Base-by-base conservation (phyloP, 1,140 invertebrate species). In the Drosophila nigromelanica region DNA sequence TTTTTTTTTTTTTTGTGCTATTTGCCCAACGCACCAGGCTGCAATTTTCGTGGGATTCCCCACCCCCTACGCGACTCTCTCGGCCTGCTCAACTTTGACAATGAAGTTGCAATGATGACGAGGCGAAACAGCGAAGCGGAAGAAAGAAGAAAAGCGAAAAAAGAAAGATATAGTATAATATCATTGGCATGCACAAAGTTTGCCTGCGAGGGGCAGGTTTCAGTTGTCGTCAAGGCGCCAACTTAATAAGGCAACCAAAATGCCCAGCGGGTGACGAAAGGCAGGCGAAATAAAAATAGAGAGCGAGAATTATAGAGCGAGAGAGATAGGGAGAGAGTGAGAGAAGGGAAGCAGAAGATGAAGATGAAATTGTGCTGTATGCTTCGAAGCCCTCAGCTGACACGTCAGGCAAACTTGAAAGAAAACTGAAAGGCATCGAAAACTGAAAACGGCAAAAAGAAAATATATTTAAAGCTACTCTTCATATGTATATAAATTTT, bases 71-170 rank as follows among this genome's bases (percentile, higher is more conserved):
- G 15, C 47, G 54, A 40, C 35, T 58, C 61, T 75, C 66, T 39
- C 58, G 74, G 42, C 35, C 59, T 37, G 18, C 40, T 15, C 74
- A 87, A 86, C 78, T 87, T 86, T 86, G 78, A 86, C 82, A 86
- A 86, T 87, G 75, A 62, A 89, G 83, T 76, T 87, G 82, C 82
- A 86, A 78, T 64, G 76, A 66, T 83, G 81, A 87, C 55, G 82
- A 69, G 42, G 66, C 70, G 33, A 77, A 66, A 54, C 11, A 15
- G 43, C 43, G 21, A 27, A n/a, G n/a, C n/a, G 27, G 27, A 4
- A 33, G 27, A 66, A 59, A 70, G 40, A 33, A 55, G 58, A 58
- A 37, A 43, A 6, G 33, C 18, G 37, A 27, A 62, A 35, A 40
- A 40, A 42, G 39, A 15, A 37, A 52, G 33, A 43, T 45, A 79